Conservation (phyloP, 2,797 vertebrate genomes). For the Onychomys leucogaster region DNA sequence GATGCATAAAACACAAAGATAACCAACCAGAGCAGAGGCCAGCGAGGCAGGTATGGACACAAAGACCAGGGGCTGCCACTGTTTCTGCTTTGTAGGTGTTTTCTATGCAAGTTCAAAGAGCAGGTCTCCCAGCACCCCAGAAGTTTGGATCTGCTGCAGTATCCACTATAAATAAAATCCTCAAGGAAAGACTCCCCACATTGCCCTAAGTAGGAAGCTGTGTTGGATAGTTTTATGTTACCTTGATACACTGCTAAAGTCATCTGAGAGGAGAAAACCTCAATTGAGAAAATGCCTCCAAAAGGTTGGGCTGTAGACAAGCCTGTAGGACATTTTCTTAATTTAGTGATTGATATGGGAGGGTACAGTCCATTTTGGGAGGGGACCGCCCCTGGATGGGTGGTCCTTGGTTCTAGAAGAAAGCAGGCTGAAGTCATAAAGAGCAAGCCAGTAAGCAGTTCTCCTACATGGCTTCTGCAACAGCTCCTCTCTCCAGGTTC, state of each 20-base stretch:
- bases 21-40: background rate
- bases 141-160: background rate
- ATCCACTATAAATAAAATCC: background rate
- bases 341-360: background rate
- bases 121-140: background rate
- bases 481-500: background rate
- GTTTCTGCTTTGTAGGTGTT: background rate
- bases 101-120: background rate
- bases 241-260: background rate
- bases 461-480: background rate
- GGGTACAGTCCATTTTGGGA: background rate
- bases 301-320: background rate
- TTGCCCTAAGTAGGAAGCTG: background rate
- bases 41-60: background rate
- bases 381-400: no score
- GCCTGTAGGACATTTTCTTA: background rate
- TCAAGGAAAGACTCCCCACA: background rate
- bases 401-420: background rate
- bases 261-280: background rate
- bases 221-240: background rate
- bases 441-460: background rate
- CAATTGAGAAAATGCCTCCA: background rate
- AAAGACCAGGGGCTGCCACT: background rate
- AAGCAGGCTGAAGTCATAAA: background rate
- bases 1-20: background rate